Evolutionary conservation across 2,888 invertebrate species (phyloP).

Genomic region (Nephrotoma flavescens): DNA sequence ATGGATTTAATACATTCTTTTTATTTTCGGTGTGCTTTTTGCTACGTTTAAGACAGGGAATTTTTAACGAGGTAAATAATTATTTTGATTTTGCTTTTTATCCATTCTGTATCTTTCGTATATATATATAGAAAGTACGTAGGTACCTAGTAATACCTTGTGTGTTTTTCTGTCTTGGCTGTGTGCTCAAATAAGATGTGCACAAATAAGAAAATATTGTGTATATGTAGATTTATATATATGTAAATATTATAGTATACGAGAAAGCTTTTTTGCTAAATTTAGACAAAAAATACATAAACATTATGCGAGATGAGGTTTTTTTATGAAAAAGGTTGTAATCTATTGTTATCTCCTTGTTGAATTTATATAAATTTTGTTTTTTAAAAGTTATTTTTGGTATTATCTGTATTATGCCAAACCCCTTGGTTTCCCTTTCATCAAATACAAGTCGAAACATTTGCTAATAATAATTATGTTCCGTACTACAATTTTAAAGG

Average conservation of each 20-base stretch:
- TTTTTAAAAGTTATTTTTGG: background rate
- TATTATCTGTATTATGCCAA: background rate
- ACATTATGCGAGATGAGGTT: background rate
- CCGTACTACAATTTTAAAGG: too few relatives aligned
- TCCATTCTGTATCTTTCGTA: background rate
- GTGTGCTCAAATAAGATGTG: background rate
- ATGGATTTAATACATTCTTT: background rate
- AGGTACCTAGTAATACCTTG: background rate
- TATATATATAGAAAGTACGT: background rate
- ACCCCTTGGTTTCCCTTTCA: background rate
- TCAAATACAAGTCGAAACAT: background rate
- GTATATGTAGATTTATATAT: background rate
- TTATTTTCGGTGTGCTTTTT: background rate
- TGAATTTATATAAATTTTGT: background rate
- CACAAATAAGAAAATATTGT: background rate
- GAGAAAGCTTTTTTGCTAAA: background rate
- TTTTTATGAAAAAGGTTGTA: background rate
- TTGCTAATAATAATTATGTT: background rate
- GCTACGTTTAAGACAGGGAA: background rate
- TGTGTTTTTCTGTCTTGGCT: background rate
- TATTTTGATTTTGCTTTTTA: background rate
- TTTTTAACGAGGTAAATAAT: background rate
- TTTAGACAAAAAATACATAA: background rate
- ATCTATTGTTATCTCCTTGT: background rate
- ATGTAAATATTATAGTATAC: background rate